Percentiles rank a stretch among this genome's conserved stretches.
Conservation (phyloP, 2,888 invertebrate species). For the Xanthia icteritia region DNA sequence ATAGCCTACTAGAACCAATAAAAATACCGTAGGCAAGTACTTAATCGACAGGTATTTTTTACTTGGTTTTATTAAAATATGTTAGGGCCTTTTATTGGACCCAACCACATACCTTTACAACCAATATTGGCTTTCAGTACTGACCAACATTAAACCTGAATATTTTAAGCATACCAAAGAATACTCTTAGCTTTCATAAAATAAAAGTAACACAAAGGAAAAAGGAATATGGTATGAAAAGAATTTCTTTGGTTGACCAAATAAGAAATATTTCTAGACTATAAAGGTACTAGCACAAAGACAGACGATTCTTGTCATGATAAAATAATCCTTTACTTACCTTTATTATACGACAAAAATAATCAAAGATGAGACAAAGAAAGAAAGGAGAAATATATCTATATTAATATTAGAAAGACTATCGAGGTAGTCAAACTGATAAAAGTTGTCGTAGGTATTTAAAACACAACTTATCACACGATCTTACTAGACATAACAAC, state of each 20-base stretch:
- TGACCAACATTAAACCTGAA: slow-evolving; percentile 30
- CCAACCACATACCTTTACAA: not conserved
- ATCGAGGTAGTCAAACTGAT: not conserved
- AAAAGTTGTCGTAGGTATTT: not conserved
- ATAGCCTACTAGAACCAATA: not conserved
- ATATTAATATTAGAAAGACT: not conserved
- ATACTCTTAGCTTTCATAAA: slow-evolving; percentile 29
- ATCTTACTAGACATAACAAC: not conserved
- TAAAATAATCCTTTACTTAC: slow-evolving; percentile 21
- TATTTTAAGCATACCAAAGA: slow-evolving; percentile 43
- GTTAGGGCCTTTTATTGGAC: slow-evolving; percentile 3
- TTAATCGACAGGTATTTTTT: no score
- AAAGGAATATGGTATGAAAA: slow-evolving; percentile 34
- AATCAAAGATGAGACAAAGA: not conserved
- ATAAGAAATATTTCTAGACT: slow-evolving; percentile 35
- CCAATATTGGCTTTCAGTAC: slow-evolving; percentile 27
- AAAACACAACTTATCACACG: not conserved
- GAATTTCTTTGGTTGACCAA: slow-evolving; percentile 37
- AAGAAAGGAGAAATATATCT: not conserved
- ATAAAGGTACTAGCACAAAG: not conserved
- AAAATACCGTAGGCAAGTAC: not conserved
- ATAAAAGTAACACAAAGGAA: slow-evolving; percentile 34
- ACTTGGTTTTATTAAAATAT: no score
- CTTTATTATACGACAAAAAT: not conserved
- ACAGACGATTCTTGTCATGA: not conserved